These are phyloP conservation scores for Bombus huntii DNA, from an alignment of 1,140 invertebrate species.

Conservation along the genomic window DNA sequence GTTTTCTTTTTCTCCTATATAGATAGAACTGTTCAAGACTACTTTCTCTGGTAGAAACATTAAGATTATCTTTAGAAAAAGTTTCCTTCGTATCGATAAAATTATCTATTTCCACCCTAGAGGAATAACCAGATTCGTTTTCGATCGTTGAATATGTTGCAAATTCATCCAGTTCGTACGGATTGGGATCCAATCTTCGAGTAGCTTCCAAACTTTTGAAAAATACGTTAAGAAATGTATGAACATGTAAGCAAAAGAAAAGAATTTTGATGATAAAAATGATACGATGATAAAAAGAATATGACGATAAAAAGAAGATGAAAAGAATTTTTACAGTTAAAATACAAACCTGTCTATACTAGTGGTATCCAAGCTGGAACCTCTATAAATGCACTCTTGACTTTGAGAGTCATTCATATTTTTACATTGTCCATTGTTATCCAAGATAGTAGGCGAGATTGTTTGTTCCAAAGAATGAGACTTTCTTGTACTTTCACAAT, in stretches of 20 bases:
- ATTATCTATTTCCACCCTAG: constrained; percentile 70
- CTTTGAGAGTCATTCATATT: constrained; percentile 56
- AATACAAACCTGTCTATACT: constrained; percentile 72
- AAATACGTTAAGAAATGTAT: not conserved
- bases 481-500: constrained; percentile 70
- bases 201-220: constrained; percentile 7
- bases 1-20: constrained; percentile 75
- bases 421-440: constrained; percentile 59
- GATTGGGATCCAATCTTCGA: constrained; percentile 68
- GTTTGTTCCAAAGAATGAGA: constrained; percentile 70
- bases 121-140: constrained; percentile 76
- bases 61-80: constrained; percentile 68
- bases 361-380: constrained; percentile 67
- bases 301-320: no score
- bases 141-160: constrained; percentile 48
- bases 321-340: not conserved
- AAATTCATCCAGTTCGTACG: constrained; percentile 64
- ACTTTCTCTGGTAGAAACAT: constrained; percentile 62
- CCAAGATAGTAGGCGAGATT: constrained; percentile 64
- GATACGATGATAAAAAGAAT: no score
- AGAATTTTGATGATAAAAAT: not conserved
- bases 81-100: constrained; percentile 69
- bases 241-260: no score
- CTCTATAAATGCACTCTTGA: constrained; percentile 67
- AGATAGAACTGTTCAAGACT: constrained; percentile 76